Base-by-base conservation (phyloP, 2,113 vertebrate genomes). In the Tachuris rubrigastra region DNA sequence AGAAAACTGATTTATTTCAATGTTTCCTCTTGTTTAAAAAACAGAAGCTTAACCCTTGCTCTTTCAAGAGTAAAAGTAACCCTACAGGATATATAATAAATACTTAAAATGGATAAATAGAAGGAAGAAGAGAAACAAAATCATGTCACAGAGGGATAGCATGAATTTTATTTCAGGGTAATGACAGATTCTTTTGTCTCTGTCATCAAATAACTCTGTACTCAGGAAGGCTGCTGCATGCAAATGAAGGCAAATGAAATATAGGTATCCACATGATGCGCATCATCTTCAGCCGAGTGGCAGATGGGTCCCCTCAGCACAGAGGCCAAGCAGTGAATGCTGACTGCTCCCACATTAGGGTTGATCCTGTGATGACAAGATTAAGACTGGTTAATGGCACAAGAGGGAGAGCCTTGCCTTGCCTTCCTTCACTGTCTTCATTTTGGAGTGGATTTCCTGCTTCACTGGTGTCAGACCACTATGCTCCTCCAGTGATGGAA, bases 151-250 rank as follows among this genome's bases (percentile, higher is more conserved):
- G 41, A 90, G 71, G 25, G 60, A 94, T 14, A 90, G 47, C 28
- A 81, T 86, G 60, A 68, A 84, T 84, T 95, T 88, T 88, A 86
- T 84, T 95, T 94, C 72, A 89, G 35, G 9, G 20, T 72, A 94
- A 41, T 90, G 93, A 90, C 85, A 96, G 85, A 28, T 94, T 88
- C 60, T 95, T 56, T 93, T 84, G 56, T 75, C 39, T 93, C 76
- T 86, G 68, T 35, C 88, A 81, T 81, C 75, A 94, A 66, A 56
- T 56, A 86, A 71, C 55, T 75, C 27, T 84, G 90, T 92, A 78
- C 52, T 77, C 47, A 44, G 60, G 67, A 91, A 89, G 41, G 44
- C 12, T 86, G 68, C 72, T 84, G 82, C 72, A 95, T 88, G 88
- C 79, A 92, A 94, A 96, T 81, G 60, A 88, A 93, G 63, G 23